These are phyloP conservation scores for Stratiomys singularior DNA, from an alignment of 2,888 invertebrate genomes.

Conservation along the genomic window DNA sequence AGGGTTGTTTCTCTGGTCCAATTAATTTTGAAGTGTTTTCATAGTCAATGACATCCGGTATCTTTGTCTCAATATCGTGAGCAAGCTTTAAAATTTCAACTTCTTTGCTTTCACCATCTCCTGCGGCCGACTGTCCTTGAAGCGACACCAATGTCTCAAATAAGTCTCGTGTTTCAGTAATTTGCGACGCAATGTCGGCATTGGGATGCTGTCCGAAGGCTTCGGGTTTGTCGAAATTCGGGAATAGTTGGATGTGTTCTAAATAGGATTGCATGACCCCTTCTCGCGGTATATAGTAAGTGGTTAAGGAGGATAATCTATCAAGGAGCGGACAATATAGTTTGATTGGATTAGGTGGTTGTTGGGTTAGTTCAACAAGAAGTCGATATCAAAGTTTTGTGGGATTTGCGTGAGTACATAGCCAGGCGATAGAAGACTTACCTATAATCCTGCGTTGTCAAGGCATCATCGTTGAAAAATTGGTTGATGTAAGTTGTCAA, in stretches of 20 bases:
- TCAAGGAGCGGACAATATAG: neutral
- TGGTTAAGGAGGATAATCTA: conserved; percentile 77
- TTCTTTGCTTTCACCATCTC: conserved; percentile 68
- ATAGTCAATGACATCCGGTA: conserved; percentile 80
- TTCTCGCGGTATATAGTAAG: conserved; percentile 86
- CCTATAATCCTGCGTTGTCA: conserved; percentile 65
- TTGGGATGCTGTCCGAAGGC: conserved; percentile 91
- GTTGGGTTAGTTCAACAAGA: no score
- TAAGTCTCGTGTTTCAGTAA: conserved; percentile 79
- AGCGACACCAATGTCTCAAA: conserved; percentile 83
- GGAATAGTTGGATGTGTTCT: conserved; percentile 82
- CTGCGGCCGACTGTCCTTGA: conserved; percentile 72
- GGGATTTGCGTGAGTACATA: neutral
- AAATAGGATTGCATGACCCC: conserved; percentile 83
- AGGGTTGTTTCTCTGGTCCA: conserved; percentile 77
- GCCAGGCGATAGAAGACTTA: neutral
- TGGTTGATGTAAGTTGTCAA: conserved; percentile 85
- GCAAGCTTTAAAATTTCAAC: conserved; percentile 73
- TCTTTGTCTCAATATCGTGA: conserved; percentile 75
- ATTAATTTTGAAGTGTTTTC: conserved; percentile 80
- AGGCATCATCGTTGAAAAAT: conserved; percentile 79
- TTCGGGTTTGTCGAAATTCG: conserved; percentile 83
- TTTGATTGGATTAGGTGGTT: neutral
- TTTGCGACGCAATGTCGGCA: conserved; percentile 87
- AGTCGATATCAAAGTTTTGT: neutral